Percentiles rank a stretch among this genome's conserved stretches.
Evolutionary conservation across 2,113 vertebrate species (phyloP).

Genomic region (Alexandromys fortis): DNA sequence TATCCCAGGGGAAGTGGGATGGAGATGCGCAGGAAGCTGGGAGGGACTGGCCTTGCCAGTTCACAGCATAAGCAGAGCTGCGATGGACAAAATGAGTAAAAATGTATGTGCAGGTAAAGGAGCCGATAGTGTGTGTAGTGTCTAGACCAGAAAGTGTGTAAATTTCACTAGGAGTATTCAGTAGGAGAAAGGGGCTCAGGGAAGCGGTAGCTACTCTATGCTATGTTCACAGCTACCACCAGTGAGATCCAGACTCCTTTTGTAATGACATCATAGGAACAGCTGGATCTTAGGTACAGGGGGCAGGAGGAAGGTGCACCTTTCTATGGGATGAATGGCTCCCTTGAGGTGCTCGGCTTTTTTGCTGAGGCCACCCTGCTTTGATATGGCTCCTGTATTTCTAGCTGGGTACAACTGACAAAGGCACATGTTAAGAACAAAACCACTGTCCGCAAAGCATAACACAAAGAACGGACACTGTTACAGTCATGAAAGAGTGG

Average conservation of each 20-base stretch:
- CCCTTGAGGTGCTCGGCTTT: constrained; percentile 60
- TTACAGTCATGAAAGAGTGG: constrained; percentile 76
- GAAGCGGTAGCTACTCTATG: not conserved
- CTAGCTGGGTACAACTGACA: constrained; percentile 73
- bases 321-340: not conserved
- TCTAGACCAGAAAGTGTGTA: not conserved
- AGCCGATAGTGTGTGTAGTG: not conserved
- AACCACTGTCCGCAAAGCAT: constrained; percentile 67
- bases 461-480: constrained; percentile 63
- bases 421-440: constrained; percentile 60
- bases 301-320: not conserved
- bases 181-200: not conserved
- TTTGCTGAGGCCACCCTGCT: constrained; percentile 54
- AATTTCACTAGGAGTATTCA: not conserved
- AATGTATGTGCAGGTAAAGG: no score
- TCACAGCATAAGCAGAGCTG: not conserved
- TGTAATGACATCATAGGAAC: not conserved
- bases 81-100: not conserved
- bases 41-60: not conserved
- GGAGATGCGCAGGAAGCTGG: not conserved
- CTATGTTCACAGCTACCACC: not conserved
- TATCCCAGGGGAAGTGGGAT: not conserved
- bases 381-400: constrained; percentile 72
- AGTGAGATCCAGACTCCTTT: not conserved
- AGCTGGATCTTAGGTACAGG: not conserved